Percentiles rank a stretch among this genome's conserved stretches.
phyloP scores from a whole-genome alignment of 2,113 vertebrate genomes.

The Carassius gibelio region DNA sequence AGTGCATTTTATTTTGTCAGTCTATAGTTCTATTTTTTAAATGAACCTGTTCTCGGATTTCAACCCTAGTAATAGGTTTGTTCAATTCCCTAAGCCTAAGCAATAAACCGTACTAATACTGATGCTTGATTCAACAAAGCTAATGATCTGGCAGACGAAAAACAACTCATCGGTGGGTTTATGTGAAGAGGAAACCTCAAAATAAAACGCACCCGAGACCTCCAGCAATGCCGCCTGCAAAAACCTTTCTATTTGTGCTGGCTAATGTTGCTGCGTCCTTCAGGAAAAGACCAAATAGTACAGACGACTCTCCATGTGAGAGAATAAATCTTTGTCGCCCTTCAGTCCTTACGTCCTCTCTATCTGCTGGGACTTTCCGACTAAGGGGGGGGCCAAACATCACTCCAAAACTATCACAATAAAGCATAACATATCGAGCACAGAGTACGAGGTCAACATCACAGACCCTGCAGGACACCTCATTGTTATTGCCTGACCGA shows the following conservation, averaged over 20 bases:
- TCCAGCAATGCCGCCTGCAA: conserved; percentile 2
- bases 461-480: conserved; percentile 30
- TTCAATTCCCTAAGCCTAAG: not conserved
- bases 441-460: conserved; percentile 41
- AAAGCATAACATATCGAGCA: conserved; percentile 2
- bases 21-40: not conserved
- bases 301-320: conserved; percentile 18
- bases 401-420: conserved; percentile 35
- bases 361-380: conserved; percentile 44
- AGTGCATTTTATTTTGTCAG: too few species aligned
- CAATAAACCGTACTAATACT: not conserved
- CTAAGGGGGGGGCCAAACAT: conserved; percentile 42
- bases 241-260: conserved; percentile 19
- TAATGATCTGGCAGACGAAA: not conserved
- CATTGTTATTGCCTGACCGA: conserved; percentile 19
- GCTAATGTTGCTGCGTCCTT: conserved; percentile 42
- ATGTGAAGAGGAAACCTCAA: not conserved
- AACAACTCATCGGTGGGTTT: not conserved
- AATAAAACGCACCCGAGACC: not conserved
- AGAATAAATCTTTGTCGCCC: conserved; percentile 55
- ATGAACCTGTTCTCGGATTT: not conserved
- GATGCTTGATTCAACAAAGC: not conserved
- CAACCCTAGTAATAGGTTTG: too few species aligned
- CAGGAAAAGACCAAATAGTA: conserved; percentile 43
- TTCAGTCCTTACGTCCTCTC: conserved; percentile 44